phyloP scores from a whole-genome alignment of 2,888 invertebrate species.

The Antheraea assamensis region DNA sequence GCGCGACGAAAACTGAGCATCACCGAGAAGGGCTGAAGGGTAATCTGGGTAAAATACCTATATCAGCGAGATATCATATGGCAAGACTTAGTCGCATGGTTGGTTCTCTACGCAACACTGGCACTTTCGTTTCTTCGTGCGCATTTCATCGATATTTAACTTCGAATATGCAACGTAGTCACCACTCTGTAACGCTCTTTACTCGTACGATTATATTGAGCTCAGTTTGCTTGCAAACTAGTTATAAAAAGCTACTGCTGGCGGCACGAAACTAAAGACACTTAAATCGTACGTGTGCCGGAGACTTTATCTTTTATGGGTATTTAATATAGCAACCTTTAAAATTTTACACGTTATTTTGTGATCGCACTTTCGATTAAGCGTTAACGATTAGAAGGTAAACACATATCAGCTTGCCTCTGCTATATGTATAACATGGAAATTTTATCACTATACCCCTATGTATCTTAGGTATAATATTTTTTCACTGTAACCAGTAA shows the following conservation, averaged over 20 bases:
- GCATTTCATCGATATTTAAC: background rate
- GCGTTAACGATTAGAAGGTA: background rate
- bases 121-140: no score
- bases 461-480: no score
- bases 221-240: slow-evolving; percentile 61
- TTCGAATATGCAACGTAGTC: background rate
- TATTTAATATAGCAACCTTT: slow-evolving; percentile 53
- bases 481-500: no score
- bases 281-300: slow-evolving; percentile 54
- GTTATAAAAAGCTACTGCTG: slow-evolving; percentile 66
- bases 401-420: background rate
- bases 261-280: slow-evolving; percentile 46
- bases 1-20: no score
- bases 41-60: no score
- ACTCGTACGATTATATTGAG: slow-evolving; percentile 24
- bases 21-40: no score
- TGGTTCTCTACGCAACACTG: no score
- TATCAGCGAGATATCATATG: no score
- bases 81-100: no score
- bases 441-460: background rate
- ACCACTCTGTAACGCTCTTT: background rate
- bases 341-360: slow-evolving; percentile 47
- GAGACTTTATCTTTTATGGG: slow-evolving; percentile 56
- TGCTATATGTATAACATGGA: background rate
- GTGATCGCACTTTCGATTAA: background rate